These are phyloP conservation scores for Callyntrura sp. DNA, from an alignment of 2,888 invertebrate genomes.

Conservation along the genomic window DNA sequence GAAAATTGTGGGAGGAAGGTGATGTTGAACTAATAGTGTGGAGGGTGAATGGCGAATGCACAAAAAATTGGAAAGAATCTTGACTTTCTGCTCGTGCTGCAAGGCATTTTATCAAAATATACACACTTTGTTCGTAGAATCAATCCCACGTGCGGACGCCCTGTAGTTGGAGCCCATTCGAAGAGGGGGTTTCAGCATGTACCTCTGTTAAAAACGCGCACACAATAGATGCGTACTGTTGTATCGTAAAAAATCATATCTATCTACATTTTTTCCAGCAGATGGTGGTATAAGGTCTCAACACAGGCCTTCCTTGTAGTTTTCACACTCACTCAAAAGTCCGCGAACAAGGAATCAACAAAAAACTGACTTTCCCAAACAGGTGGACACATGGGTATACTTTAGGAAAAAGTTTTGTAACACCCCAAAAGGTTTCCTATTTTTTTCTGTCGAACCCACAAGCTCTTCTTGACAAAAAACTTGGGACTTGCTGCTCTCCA, in stretches of 20 bases:
- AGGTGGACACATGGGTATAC: conserved; percentile 53
- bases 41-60: conserved; percentile 11
- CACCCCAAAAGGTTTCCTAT: conserved; percentile 10
- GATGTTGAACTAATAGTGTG: background rate
- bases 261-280: background rate
- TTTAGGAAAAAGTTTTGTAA: conserved; percentile 22
- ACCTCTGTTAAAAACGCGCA: background rate
- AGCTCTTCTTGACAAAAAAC: background rate
- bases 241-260: background rate
- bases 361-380: conserved; percentile 28
- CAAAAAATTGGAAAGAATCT: conserved; percentile 43
- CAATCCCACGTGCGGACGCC: background rate
- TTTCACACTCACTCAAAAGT: conserved; percentile 12
- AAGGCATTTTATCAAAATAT: background rate
- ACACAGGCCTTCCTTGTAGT: conserved; percentile 18
- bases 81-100: conserved; percentile 10
- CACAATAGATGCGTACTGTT: background rate
- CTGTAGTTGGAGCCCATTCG: background rate
- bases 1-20: conserved; percentile 3
- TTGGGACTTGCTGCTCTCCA: background rate
- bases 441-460: conserved; percentile 14
- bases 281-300: background rate
- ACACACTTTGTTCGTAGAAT: background rate
- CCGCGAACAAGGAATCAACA: background rate
- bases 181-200: background rate